Evolutionary conservation across 2,113 vertebrate genomes (phyloP).

Genomic region (Perccottus glenii): DNA sequence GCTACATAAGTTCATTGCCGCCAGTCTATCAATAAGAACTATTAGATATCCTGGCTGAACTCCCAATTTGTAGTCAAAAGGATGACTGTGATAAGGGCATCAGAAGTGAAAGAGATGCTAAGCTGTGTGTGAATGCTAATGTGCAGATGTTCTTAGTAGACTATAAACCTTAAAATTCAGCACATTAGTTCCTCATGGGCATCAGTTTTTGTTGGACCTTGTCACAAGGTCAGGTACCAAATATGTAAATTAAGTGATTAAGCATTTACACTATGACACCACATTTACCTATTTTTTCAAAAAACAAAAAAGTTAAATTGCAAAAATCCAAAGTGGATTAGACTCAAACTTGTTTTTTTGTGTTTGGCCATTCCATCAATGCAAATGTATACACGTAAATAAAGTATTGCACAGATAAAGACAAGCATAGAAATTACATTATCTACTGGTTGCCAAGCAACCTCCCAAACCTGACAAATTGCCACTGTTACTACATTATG

Average conservation of each 20-base stretch:
- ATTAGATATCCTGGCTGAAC: constrained; percentile 14
- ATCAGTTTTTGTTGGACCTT: constrained; percentile 30
- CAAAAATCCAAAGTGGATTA: not conserved
- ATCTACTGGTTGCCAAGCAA: not conserved
- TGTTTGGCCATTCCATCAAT: no score
- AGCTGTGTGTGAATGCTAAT: constrained; percentile 46
- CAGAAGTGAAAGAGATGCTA: constrained; percentile 36
- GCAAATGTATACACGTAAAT: not conserved
- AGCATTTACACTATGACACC: not conserved
- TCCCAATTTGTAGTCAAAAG: constrained; percentile 39
- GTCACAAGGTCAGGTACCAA: constrained; percentile 46
- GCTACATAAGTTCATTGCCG: constrained; percentile 19
- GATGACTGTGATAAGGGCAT: constrained; percentile 33
- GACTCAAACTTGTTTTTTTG: not conserved
- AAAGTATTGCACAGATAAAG: not conserved
- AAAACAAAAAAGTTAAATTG: not conserved
- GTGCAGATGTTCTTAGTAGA: constrained; percentile 46
- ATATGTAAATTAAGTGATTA: constrained; percentile 41
- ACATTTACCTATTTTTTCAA: constrained; percentile 1
- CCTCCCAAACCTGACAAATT: not conserved
- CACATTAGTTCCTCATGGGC: constrained; percentile 10
- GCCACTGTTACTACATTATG: not conserved
- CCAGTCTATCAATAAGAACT: constrained; percentile 5
- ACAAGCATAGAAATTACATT: constrained; percentile 1
- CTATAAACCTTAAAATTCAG: constrained; percentile 37